These are phyloP conservation scores for Otolemur garnettii DNA, from an alignment of 2,113 vertebrate genomes.

Conservation along the genomic window DNA sequence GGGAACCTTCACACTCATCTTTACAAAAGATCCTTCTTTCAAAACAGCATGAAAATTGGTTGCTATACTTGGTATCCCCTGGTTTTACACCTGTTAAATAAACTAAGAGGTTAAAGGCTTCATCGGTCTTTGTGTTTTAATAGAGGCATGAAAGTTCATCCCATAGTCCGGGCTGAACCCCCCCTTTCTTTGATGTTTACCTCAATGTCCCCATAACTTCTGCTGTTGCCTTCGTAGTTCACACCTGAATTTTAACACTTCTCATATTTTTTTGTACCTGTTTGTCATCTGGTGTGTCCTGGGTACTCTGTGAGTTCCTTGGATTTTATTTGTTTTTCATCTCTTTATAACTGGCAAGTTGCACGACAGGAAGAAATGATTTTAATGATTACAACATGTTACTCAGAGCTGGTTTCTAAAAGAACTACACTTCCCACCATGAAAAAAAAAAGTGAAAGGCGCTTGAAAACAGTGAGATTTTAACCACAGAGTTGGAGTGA, in stretches of 20 bases:
- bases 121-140: not conserved
- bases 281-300: not conserved
- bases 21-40: conserved; percentile 36
- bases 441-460: not conserved
- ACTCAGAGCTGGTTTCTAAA: not conserved
- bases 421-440: not conserved
- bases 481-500: not conserved
- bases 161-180: not conserved
- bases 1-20: not conserved
- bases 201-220: not conserved
- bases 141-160: not conserved
- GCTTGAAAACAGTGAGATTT: not conserved
- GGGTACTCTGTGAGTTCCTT: not conserved
- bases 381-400: not conserved
- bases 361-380: not conserved
- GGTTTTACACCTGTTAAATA: not conserved
- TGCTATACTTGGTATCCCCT: not conserved
- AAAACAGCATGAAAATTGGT: not conserved
- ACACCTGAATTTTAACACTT: not conserved
- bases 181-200: not conserved
- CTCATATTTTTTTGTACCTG: not conserved
- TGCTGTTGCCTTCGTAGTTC: not conserved
- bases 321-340: conserved; percentile 58
- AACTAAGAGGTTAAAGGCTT: not conserved
- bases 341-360: not conserved